Base-by-base conservation (phyloP, 2,888 invertebrate species). In the Drymonia ruficornis region DNA sequence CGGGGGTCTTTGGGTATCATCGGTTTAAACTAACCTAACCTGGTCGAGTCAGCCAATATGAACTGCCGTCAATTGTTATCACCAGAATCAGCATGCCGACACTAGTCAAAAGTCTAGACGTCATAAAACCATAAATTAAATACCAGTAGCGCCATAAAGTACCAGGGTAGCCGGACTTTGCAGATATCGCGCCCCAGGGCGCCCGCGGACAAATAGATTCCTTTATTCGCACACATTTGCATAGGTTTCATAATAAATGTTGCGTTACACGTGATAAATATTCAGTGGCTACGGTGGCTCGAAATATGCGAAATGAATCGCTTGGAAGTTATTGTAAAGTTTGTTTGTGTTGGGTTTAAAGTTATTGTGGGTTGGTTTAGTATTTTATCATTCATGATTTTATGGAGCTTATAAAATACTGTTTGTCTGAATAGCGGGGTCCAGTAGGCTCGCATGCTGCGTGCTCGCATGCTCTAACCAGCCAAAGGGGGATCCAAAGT, bases 241-340 rank as follows among this genome's bases (percentile, higher is more conserved):
- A 71, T 72, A 67, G 70, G 72, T 67, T 65, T 65, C 53, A 63
- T 71, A 65, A 67, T 71, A 72, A 68, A 70, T 68, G 63, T 66
- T 55, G 52, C 50, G 56, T 44, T 53, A 71, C 69, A 61, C 55
- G 53, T 65, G 56, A 71, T 70, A 71, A 65, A 71, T 70, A 71
- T 71, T 70, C 72, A 71, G 69, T 46, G 61, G 59, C 44, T 48
- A 53, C 56, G 62, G 53, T 55, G 55, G 40, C 43, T 51, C 64
- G 60, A 56, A 65, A 60, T 65, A 65, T 56, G 60, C 56, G 64
- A 63, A 63, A 67, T 63, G 64, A 67, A 60, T 65, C 67, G 56
- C 56, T 56, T 56, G 28, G 54, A 18, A 45, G 59, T 56, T 56
- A 53, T 49, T 55, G 56, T 40, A 49, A 53, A 52, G 53, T 65